Percentiles rank a stretch among this genome's conserved stretches.
Evolutionary conservation across 2,113 vertebrate species (phyloP).

Genomic region (Leiothrix lutea): DNA sequence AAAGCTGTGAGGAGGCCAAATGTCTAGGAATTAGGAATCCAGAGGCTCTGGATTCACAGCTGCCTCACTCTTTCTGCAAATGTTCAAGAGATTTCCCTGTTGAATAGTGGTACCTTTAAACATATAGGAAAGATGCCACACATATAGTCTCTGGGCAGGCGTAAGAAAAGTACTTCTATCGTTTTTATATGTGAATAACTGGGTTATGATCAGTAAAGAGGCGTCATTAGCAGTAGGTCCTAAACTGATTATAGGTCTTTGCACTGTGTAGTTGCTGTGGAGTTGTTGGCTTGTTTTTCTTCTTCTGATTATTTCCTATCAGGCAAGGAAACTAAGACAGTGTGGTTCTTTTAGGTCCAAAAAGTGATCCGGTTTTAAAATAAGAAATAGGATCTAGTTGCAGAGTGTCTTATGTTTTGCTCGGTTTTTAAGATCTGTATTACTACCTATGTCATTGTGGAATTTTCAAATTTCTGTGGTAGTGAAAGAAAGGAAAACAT

Average conservation of each 20-base stretch:
- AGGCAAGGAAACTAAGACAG: background rate
- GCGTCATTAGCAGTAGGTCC: background rate
- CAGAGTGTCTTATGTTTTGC: background rate
- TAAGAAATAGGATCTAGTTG: background rate
- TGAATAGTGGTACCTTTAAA: background rate
- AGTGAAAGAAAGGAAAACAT: background rate
- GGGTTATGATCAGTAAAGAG: background rate
- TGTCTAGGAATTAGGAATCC: background rate
- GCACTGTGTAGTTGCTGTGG: background rate
- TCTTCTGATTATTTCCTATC: background rate
- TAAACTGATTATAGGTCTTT: background rate
- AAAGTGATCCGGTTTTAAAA: background rate
- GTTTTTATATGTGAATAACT: background rate
- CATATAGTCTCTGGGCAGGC: background rate
- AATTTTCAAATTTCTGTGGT: background rate
- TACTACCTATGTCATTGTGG: background rate
- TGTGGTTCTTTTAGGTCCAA: background rate
- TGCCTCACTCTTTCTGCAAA: background rate
- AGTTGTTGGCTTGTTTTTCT: background rate
- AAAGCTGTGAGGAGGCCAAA: background rate
- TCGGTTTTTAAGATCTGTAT: background rate
- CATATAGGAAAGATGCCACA: background rate
- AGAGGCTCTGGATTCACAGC: background rate
- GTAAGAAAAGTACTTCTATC: background rate
- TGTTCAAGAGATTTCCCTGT: background rate